Evolutionary conservation across 2,888 invertebrate species (phyloP).

Genomic region (Anorthoa munda): DNA sequence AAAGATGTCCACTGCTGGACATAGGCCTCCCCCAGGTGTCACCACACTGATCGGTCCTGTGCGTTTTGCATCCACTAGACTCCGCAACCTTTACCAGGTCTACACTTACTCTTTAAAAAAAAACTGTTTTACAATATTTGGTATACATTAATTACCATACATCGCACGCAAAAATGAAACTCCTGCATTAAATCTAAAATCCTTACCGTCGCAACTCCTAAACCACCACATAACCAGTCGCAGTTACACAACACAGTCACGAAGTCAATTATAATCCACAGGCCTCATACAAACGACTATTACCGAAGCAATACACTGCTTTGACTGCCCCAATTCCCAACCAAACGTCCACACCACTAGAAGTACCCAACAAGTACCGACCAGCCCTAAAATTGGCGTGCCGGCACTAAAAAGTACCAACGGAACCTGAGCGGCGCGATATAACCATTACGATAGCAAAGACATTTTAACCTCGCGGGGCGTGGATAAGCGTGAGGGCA

Average conservation of each 20-base stretch:
- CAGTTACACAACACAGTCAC: constrained; percentile 24
- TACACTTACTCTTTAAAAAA: no score
- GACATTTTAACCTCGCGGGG: constrained; percentile 76
- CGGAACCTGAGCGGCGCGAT: constrained; percentile 74
- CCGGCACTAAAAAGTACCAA: constrained; percentile 70
- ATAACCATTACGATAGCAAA: constrained; percentile 84
- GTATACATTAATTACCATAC: background rate
- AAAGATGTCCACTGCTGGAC: no score
- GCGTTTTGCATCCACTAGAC: no score
- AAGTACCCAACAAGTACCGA: constrained; percentile 50
- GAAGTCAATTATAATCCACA: constrained; percentile 40
- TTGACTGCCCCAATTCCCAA: constrained; percentile 53
- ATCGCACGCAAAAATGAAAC: background rate
- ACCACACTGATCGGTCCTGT: no score
- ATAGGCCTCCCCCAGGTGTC: no score
- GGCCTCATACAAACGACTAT: constrained; percentile 69
- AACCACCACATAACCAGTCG: background rate
- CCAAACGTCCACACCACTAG: constrained; percentile 20
- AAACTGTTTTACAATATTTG: no score
- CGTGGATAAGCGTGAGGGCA: constrained; percentile 72
- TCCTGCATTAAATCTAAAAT: background rate
- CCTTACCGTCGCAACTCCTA: background rate
- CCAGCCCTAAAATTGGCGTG: constrained; percentile 61
- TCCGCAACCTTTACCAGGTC: no score
- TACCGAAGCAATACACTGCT: constrained; percentile 71